Conservation (phyloP, 53 echinoderm and acorn worm species). For the Echinometra lucunter region DNA sequence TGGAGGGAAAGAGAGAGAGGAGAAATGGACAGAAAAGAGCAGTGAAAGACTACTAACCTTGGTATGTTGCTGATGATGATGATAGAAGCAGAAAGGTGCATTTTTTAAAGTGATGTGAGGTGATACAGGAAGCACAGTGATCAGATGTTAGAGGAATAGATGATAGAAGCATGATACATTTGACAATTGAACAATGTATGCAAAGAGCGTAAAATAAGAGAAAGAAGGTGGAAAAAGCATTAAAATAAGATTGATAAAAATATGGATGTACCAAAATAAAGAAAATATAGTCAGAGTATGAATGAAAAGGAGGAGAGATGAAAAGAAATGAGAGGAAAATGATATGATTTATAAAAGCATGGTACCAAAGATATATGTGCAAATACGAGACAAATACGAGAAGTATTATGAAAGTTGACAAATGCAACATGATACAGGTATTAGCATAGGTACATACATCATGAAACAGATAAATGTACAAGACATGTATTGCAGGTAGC, state of each 20-base stretch:
- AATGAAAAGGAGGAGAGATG: background rate
- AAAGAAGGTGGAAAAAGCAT: background rate
- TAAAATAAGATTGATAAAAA: background rate
- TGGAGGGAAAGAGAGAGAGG: background rate
- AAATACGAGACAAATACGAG: background rate
- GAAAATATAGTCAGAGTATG: background rate
- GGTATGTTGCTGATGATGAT: background rate
- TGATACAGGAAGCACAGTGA: slow-evolving; percentile 6
- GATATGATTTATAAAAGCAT: background rate
- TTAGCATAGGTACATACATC: background rate
- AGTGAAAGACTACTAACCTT: slow-evolving; percentile 27
- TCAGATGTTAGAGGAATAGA: background rate
- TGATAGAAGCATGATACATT: background rate
- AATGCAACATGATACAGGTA: background rate
- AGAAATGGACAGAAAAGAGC: background rate
- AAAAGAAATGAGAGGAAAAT: background rate
- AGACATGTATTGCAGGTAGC: background rate
- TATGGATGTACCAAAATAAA: background rate
- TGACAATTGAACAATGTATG: background rate
- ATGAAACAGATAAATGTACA: background rate
- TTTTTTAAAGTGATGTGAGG: no score
- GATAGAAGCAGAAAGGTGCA: background rate
- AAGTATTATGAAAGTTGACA: background rate
- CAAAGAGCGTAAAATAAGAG: background rate
- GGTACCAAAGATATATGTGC: background rate